These are phyloP conservation scores for Caenorhabditis latens DNA, from an alignment of 1,140 invertebrate genomes.

Conservation along the genomic window DNA sequence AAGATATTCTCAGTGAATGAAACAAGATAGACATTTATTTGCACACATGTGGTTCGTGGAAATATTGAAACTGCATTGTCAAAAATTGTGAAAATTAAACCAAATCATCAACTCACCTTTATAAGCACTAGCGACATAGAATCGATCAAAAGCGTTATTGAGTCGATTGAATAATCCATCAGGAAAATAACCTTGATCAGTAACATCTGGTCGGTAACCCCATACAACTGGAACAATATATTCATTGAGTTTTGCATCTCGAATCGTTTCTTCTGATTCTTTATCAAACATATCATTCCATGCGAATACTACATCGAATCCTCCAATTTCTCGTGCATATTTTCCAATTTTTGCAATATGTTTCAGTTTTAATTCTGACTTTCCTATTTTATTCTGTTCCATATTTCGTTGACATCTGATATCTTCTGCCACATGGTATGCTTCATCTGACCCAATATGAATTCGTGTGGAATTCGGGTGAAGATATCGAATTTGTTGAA, in stretches of 20 bases:
- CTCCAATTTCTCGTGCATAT: conserved; percentile 3
- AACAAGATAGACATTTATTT: too few species aligned
- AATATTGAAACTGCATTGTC: too few species aligned
- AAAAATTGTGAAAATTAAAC: too few species aligned
- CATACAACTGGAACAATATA: conserved; percentile 74
- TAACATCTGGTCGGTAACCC: conserved; percentile 75
- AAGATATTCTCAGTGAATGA: too few species aligned
- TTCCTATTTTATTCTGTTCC: conserved; percentile 20
- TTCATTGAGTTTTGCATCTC: conserved; percentile 65
- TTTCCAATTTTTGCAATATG: conserved; percentile 70
- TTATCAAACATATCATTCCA: conserved; percentile 77
- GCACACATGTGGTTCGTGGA: too few species aligned
- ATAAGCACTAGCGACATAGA: conserved; percentile 65
- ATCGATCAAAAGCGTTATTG: conserved; percentile 84
- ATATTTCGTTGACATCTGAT: conserved; percentile 41
- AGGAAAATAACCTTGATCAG: conserved; percentile 72
- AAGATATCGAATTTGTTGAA: conserved; percentile 71
- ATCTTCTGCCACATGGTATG: conserved; percentile 66
- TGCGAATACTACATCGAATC: conserved; percentile 69
- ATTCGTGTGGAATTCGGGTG: conserved; percentile 63
- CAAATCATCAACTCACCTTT: conserved; percentile 32
- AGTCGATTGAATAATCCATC: conserved; percentile 62
- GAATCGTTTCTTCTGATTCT: conserved; percentile 35
- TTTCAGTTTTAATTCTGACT: conserved; percentile 57
- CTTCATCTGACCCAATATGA: conserved; percentile 81